Evolutionary conservation across 2,797 vertebrate species (phyloP).

Genomic region (Melopsittacus undulatus): DNA sequence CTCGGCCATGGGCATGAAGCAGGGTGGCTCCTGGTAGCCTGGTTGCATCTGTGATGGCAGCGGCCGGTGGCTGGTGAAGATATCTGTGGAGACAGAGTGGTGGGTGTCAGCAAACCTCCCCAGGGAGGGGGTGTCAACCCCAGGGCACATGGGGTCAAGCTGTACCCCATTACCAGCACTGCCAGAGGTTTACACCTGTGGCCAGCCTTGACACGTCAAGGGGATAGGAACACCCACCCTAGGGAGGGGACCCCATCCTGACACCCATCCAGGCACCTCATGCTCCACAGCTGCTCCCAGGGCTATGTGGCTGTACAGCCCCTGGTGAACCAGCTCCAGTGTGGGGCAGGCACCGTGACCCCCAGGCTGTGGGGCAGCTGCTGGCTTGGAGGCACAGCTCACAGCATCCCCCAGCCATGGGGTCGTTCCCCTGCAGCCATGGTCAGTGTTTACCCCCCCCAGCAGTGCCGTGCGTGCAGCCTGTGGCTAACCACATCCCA

Average conservation of each 20-base stretch:
- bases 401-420: accelerated
- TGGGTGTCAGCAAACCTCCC: neutral
- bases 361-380: neutral
- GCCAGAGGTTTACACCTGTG: neutral
- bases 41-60: neutral
- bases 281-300: neutral
- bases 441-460: neutral
- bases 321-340: neutral
- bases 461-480: constrained; percentile 29
- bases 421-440: neutral
- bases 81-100: constrained; percentile 59
- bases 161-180: accelerated
- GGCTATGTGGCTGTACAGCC: accelerated
- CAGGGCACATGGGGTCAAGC: accelerated
- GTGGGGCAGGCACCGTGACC: neutral
- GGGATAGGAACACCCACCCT: neutral
- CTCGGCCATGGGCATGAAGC: constrained; percentile 58
- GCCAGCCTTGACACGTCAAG: neutral
- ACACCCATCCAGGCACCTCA: accelerated
- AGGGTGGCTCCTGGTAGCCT: constrained; percentile 64
- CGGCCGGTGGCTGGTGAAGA: constrained; percentile 68
- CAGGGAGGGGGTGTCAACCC: neutral
- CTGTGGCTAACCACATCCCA: constrained; percentile 78
- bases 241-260: neutral
- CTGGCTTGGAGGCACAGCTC: accelerated